Conservation (phyloP, 2,888 invertebrate species). For the Aphelenchoides bicaudatus region DNA sequence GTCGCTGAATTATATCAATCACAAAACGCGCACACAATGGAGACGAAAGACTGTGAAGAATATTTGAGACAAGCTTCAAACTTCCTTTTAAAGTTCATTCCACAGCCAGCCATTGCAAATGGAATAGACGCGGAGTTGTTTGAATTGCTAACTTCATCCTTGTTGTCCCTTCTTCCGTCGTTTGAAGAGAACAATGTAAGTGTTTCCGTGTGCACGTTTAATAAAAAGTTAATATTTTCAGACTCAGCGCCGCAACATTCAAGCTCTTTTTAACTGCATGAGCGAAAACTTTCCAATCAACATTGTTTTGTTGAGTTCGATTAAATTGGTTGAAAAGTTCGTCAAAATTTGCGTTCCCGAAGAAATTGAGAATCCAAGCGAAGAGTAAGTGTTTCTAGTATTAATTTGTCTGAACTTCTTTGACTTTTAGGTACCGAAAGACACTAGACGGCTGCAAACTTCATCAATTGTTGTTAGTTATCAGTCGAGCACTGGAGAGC, state of each 20-base stretch:
- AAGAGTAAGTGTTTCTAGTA: neutral
- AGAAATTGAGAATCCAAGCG: neutral
- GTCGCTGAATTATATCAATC: no score
- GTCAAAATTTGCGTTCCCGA: neutral
- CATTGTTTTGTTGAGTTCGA: neutral
- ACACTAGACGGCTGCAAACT: neutral
- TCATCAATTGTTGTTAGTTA: neutral
- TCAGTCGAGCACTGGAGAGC: neutral
- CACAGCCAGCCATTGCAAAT: slow-evolving; percentile 4
- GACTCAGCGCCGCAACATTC: slow-evolving; percentile 1
- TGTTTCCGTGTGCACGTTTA: neutral
- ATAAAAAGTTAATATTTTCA: no score
- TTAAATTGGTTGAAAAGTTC: slow-evolving; percentile 1
- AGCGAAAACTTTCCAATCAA: neutral
- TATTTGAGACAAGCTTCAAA: slow-evolving; percentile 14
- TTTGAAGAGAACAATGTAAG: slow-evolving; percentile 4
- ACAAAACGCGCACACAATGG: slow-evolving; percentile 5
- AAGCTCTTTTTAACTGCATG: neutral
- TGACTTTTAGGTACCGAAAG: neutral
- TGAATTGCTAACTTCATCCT: neutral
- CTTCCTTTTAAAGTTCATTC: slow-evolving; percentile 13
- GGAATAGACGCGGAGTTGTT: slow-evolving; percentile 10
- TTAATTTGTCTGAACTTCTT: neutral
- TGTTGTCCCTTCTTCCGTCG: slow-evolving; percentile 7
- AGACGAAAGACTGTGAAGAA: slow-evolving; percentile 4